Conservation (phyloP, 2,888 invertebrate species). For the Ophraella communa region DNA sequence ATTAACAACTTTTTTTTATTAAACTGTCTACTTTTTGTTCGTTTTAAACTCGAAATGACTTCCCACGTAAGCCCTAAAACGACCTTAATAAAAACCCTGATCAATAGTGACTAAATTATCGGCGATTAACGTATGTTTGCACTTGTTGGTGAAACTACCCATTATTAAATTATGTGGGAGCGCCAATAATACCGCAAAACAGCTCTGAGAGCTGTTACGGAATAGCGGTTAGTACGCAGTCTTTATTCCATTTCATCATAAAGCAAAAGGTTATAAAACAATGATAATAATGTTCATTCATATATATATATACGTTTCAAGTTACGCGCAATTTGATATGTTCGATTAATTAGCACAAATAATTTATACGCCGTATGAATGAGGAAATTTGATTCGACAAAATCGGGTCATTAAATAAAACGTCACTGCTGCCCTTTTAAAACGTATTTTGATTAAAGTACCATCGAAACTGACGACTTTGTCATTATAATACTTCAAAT, state of each 20-base stretch:
- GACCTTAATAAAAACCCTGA: conserved; percentile 49
- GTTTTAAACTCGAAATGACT: not conserved
- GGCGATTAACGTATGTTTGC: conserved; percentile 58
- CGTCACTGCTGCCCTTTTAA: too few relatives aligned
- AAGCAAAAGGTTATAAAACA: conserved; percentile 1
- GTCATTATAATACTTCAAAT: too few relatives aligned
- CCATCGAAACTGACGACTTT: too few relatives aligned
- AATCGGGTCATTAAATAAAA: not conserved
- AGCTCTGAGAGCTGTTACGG: not conserved
- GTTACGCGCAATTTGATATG: not conserved
- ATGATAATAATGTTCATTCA: too few relatives aligned
- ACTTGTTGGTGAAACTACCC: conserved; percentile 58
- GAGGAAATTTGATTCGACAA: not conserved
- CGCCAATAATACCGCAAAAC: conserved; percentile 42
- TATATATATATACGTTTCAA: not conserved
- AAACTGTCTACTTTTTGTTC: too few relatives aligned
- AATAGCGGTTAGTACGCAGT: not conserved
- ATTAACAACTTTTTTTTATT: too few relatives aligned
- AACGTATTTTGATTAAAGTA: too few relatives aligned
- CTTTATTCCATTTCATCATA: not conserved
- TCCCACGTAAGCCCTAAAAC: not conserved
- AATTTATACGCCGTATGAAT: not conserved
- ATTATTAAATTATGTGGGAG: conserved; percentile 59
- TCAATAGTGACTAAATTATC: conserved; percentile 58
- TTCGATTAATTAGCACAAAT: conserved; percentile 4